These are phyloP conservation scores for Grantiella picta DNA, from an alignment of 2,113 vertebrate species.

Conservation along the genomic window DNA sequence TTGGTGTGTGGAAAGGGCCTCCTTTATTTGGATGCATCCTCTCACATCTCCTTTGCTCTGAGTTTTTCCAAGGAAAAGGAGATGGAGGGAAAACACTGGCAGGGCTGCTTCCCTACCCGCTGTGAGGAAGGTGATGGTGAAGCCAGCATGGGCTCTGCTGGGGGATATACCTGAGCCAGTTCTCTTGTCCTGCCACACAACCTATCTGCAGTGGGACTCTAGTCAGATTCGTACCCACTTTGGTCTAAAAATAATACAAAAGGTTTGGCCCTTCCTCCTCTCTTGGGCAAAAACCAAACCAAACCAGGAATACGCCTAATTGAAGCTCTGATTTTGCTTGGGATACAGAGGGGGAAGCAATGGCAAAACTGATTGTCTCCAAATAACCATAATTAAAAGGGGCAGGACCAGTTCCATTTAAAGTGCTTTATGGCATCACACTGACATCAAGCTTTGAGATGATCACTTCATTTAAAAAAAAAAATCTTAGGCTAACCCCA, in stretches of 20 bases:
- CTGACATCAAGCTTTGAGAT: conserved; percentile 38
- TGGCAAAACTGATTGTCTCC: conserved; percentile 51
- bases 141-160: not conserved
- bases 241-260: not conserved
- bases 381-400: not conserved
- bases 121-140: not conserved
- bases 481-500: not conserved
- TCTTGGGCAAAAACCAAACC: not conserved
- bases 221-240: not conserved
- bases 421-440: conserved; percentile 60
- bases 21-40: not conserved
- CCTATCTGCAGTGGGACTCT: not conserved
- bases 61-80: not conserved
- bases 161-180: not conserved
- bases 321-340: not conserved
- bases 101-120: not conserved
- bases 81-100: not conserved
- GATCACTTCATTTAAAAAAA: not conserved
- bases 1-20: not conserved
- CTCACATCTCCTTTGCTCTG: not conserved
- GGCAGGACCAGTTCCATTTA: conserved; percentile 20
- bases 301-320: not conserved
- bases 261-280: not conserved
- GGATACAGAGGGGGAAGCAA: not conserved
- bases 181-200: not conserved